These are phyloP conservation scores for Sarcophaga subvicina DNA, from an alignment of 2,888 invertebrate species.

Conservation along the genomic window DNA sequence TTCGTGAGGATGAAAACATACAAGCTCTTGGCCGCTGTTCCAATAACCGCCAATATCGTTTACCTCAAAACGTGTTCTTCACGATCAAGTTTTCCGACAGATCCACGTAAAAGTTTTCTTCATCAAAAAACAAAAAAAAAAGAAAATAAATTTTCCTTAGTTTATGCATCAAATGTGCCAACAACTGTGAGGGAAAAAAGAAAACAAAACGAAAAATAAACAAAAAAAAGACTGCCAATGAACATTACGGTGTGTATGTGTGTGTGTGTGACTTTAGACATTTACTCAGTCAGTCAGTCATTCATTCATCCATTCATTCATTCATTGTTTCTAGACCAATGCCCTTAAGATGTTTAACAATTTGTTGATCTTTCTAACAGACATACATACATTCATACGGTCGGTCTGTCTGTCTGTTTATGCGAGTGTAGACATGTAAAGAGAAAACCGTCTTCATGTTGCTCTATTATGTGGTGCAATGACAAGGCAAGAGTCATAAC, in stretches of 20 bases:
- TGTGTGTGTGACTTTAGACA: not conserved
- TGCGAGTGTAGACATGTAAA: not conserved
- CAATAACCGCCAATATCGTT: too few relatives aligned
- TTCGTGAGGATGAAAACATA: too few relatives aligned
- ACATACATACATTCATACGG: constrained; percentile 1
- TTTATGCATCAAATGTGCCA: not conserved
- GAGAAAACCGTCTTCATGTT: not conserved
- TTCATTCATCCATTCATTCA: not conserved
- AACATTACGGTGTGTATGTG: not conserved
- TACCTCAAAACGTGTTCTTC: too few relatives aligned
- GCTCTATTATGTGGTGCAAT: not conserved
- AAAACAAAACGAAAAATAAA: not conserved
- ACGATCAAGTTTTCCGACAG: too few relatives aligned
- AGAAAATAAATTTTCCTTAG: not conserved
- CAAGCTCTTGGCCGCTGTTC: too few relatives aligned
- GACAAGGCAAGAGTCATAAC: not conserved
- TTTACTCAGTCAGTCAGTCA: not conserved
- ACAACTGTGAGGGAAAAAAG: not conserved
- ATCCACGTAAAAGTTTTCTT: not conserved
- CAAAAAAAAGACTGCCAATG: not conserved
- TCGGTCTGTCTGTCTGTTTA: not conserved
- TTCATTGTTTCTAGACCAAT: constrained; percentile 32
- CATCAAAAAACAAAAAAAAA: not conserved
- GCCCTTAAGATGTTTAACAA: constrained; percentile 39
- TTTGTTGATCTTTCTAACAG: not conserved